phyloP scores from a whole-genome alignment of 2,113 vertebrate genomes.

The Harpagus bidentatus region DNA sequence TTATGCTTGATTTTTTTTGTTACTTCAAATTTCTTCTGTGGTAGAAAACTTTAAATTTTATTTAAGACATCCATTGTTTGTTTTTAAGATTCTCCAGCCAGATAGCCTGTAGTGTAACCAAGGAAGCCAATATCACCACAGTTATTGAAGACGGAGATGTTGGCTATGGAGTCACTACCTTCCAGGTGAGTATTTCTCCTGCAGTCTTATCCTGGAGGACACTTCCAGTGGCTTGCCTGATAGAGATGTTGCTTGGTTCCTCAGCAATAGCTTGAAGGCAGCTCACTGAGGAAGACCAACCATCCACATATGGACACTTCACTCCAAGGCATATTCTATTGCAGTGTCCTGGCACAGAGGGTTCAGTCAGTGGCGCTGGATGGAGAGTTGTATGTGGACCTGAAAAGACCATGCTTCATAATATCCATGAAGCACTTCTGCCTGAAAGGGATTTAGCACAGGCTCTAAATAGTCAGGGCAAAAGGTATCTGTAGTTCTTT shows the following conservation, averaged over 20 bases:
- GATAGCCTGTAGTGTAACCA: not conserved
- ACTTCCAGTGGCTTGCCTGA: not conserved
- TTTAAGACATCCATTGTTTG: not conserved
- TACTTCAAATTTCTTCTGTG: not conserved
- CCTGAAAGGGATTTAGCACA: not conserved
- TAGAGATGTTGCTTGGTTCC: not conserved
- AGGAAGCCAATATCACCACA: not conserved
- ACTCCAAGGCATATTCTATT: not conserved
- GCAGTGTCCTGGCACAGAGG: not conserved
- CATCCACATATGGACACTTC: not conserved
- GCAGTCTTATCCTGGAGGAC: not conserved
- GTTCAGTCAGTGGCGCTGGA: accelerated
- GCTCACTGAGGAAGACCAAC: not conserved
- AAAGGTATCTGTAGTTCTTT: not conserved
- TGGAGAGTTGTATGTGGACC: not conserved
- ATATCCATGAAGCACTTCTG: not conserved
- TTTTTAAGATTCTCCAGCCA: not conserved
- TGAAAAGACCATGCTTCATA: not conserved
- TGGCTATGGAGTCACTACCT: not conserved
- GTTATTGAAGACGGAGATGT: not conserved
- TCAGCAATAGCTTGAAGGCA: not conserved
- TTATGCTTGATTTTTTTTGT: not conserved
- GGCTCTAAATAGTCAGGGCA: not conserved
- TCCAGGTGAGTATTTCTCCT: not conserved
- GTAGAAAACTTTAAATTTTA: not conserved